Percentiles rank a stretch among this genome's conserved stretches.
These are phyloP conservation scores for Pogonocherus hispidulus DNA, from an alignment of 2,888 invertebrate species.

Conservation along the genomic window DNA sequence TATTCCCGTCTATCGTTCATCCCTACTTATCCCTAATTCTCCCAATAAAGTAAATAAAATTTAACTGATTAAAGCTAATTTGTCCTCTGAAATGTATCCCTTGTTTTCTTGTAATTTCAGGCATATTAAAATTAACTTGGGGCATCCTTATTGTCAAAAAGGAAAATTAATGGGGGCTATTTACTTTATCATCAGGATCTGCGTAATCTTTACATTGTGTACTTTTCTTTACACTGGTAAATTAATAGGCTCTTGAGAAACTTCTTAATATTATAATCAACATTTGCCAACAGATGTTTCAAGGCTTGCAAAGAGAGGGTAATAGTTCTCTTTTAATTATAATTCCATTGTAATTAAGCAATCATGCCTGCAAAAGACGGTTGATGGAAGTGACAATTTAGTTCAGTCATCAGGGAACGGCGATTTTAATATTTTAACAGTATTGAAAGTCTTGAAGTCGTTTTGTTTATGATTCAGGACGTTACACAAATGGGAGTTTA, in stretches of 20 bases:
- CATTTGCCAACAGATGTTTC: not conserved
- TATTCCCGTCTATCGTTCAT: not conserved
- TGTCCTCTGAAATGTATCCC: not conserved
- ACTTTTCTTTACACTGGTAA: not conserved
- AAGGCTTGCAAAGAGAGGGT: not conserved
- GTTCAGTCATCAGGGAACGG: too few relatives aligned
- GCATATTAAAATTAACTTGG: not conserved
- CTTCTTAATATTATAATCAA: not conserved
- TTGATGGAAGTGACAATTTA: too few relatives aligned
- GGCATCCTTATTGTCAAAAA: not conserved
- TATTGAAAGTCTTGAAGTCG: too few relatives aligned
- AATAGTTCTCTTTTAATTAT: not conserved
- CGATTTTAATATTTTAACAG: too few relatives aligned
- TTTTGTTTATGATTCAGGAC: too few relatives aligned
- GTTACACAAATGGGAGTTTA: too few relatives aligned
- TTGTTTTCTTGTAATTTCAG: not conserved
- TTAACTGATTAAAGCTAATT: constrained; percentile 10
- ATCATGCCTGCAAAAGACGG: too few relatives aligned
- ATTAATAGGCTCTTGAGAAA: not conserved
- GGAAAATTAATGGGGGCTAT: not conserved
- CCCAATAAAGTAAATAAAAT: constrained; percentile 16
- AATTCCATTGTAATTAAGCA: too few relatives aligned
- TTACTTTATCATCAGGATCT: not conserved
- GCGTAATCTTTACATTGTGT: not conserved
- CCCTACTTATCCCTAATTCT: not conserved